phyloP scores from a whole-genome alignment of 2,888 invertebrate species.

The Monochamus alternatus region DNA sequence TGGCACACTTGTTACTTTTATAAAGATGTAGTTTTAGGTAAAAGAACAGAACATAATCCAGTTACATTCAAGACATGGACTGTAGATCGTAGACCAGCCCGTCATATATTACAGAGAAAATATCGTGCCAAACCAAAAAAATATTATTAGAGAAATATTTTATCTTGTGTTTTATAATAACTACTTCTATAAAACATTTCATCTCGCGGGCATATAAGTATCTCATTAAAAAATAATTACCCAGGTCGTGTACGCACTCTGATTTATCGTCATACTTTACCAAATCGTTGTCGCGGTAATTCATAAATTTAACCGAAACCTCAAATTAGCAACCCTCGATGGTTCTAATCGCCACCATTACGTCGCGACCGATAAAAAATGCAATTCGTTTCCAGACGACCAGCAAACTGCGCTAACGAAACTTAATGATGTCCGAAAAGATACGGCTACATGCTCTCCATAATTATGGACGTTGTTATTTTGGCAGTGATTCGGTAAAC shows the following conservation, averaged over 20 bases:
- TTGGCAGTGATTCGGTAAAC: conserved; percentile 15
- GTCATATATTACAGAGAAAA: too few relatives aligned
- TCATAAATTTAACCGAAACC: not conserved
- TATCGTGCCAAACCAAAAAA: too few relatives aligned
- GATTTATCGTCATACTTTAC: conserved; percentile 3
- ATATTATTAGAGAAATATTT: too few relatives aligned
- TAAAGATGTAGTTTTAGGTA: too few relatives aligned
- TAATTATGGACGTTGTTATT: conserved; percentile 16
- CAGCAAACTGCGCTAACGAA: not conserved
- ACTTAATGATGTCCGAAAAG: conserved; percentile 2
- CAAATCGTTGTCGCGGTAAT: conserved; percentile 3
- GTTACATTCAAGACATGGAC: too few relatives aligned
- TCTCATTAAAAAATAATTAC: not conserved
- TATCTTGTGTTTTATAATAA: too few relatives aligned
- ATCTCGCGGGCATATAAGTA: not conserved
- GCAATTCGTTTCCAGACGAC: not conserved
- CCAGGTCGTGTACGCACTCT: not conserved
- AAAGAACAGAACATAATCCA: too few relatives aligned
- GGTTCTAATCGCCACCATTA: conserved; percentile 4
- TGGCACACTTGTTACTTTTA: too few relatives aligned
- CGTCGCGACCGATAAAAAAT: conserved; percentile 14
- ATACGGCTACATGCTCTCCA: not conserved
- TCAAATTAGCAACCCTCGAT: not conserved
- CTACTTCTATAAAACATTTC: not conserved
- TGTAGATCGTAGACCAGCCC: too few relatives aligned